Percentiles rank a stretch among this genome's conserved stretches.
These are phyloP conservation scores for Drosophila kanekoi DNA, from an alignment of 2,888 invertebrate species.

Conservation along the genomic window DNA sequence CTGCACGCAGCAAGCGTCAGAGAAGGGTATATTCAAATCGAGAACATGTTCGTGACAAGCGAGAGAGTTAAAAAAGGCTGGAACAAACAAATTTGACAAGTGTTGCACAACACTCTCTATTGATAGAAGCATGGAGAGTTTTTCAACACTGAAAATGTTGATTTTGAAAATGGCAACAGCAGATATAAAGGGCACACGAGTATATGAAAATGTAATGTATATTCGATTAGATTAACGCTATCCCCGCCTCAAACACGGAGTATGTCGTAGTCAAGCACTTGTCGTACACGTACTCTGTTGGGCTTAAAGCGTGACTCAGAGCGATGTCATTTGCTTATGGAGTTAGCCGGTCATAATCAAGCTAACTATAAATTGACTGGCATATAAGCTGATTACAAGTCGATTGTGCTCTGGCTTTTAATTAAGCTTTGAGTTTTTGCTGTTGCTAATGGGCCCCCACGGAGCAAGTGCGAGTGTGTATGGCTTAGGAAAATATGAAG, in stretches of 20 bases:
- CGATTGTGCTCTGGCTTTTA: conserved; percentile 49
- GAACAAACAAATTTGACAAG: no score
- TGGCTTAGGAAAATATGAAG: conserved; percentile 5
- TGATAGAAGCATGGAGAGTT: no score
- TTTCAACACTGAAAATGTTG: no score
- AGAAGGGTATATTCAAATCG: no score
- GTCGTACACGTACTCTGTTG: background rate
- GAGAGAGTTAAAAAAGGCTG: no score
- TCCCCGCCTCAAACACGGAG: background rate
- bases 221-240: no score
- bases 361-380: conserved; percentile 57
- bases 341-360: conserved; percentile 51
- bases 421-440: conserved; percentile 35
- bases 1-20: background rate
- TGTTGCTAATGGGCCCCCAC: conserved; percentile 4
- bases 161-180: no score
- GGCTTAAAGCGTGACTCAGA: conserved; percentile 11
- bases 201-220: no score
- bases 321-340: conserved; percentile 26
- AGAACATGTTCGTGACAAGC: no score
- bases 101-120: no score
- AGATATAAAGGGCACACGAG: no score
- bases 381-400: conserved; percentile 72
- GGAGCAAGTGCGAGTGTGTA: conserved; percentile 10
- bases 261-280: background rate